Percentiles rank a stretch among this genome's conserved stretches.
Conservation (phyloP, 2,888 invertebrate species). For the Lasioglossum morio region DNA sequence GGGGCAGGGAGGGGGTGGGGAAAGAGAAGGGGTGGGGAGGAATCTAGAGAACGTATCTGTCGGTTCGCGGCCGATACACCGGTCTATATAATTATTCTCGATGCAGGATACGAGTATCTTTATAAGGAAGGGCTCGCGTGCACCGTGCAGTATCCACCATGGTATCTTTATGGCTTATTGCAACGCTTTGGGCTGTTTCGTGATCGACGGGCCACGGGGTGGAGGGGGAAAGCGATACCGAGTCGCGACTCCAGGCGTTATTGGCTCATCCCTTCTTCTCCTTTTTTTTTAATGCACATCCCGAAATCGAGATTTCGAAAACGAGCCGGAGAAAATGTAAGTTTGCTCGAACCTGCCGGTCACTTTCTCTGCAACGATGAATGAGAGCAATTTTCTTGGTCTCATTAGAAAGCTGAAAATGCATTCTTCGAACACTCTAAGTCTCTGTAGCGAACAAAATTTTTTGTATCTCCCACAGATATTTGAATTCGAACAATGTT, state of each 20-base stretch:
- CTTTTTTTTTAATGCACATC: neutral
- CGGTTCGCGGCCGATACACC: conserved; percentile 72
- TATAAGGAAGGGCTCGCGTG: conserved; percentile 74
- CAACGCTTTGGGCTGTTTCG: conserved; percentile 82
- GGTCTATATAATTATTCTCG: conserved; percentile 78
- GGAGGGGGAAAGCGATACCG: conserved; percentile 5
- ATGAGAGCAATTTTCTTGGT: no score
- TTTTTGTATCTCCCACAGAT: no score
- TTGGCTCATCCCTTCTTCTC: neutral
- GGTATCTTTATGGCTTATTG: conserved; percentile 83
- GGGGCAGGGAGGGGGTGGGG: conserved; percentile 49
- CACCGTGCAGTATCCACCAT: conserved; percentile 73
- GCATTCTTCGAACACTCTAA: no score
- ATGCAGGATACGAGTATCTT: conserved; percentile 76
- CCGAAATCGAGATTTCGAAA: neutral
- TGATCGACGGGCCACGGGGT: conserved; percentile 72
- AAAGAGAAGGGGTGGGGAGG: conserved; percentile 12
- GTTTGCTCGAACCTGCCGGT: neutral
- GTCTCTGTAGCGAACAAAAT: no score
- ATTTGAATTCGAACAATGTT: no score
- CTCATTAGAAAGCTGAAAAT: no score
- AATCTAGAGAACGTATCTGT: conserved; percentile 76
- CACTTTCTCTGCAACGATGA: no score
- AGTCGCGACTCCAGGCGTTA: conserved; percentile 4
- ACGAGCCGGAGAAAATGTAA: neutral